Evolutionary conservation across 2,797 vertebrate species (phyloP).

Genomic region (Pampus argenteus): DNA sequence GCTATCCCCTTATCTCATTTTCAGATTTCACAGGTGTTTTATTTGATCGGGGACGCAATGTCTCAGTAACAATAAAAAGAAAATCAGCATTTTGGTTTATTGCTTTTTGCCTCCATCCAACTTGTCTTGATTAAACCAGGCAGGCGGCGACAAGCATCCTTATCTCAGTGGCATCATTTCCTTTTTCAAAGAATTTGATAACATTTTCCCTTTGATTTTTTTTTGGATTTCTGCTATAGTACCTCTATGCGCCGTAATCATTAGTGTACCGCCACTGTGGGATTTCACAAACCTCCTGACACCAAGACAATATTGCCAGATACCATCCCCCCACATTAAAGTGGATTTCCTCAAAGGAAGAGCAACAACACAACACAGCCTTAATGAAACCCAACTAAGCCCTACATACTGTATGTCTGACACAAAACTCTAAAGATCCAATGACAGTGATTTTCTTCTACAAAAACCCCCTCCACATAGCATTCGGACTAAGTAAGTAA

Average conservation of each 20-base stretch:
- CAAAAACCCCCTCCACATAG: not conserved
- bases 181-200: constrained; percentile 33
- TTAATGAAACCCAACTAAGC: constrained; percentile 9
- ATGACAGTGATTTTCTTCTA: not conserved
- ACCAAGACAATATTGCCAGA: constrained; percentile 35
- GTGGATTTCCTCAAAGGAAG: constrained; percentile 26
- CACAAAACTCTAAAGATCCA: not conserved
- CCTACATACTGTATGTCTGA: not conserved
- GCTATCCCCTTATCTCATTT: not conserved
- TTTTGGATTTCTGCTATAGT: constrained; percentile 48
- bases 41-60: constrained; percentile 69
- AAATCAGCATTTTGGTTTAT: constrained; percentile 69
- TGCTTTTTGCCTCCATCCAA: constrained; percentile 66
- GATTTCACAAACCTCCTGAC: constrained; percentile 37
- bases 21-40: constrained; percentile 44
- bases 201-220: constrained; percentile 54
- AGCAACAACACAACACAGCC: not conserved
- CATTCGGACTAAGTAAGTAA: not conserved
- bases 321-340: constrained; percentile 10
- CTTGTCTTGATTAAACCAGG: constrained; percentile 69
- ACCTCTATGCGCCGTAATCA: constrained; percentile 4
- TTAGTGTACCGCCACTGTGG: constrained; percentile 8
- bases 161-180: constrained; percentile 27
- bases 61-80: constrained; percentile 62
- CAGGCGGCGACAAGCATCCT: constrained; percentile 36